Evolutionary conservation across 2,888 invertebrate genomes (phyloP).

Genomic region (Ferdinandea cuprea): DNA sequence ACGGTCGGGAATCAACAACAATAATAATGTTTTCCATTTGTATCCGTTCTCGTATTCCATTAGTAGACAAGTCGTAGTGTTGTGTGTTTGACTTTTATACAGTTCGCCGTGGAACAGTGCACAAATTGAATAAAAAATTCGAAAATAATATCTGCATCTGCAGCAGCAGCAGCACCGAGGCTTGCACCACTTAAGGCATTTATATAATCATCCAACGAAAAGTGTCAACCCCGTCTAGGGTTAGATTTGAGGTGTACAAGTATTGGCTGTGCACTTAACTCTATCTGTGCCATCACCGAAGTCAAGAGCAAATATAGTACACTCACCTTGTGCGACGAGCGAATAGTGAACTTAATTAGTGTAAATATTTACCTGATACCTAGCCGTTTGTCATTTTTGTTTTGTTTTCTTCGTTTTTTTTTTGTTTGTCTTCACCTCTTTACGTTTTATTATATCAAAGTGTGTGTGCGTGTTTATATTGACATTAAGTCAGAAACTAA

Average conservation of each 20-base stretch:
- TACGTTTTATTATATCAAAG: not conserved
- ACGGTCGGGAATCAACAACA: slow-evolving; percentile 71
- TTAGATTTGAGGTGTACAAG: slow-evolving; percentile 2
- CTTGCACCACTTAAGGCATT: slow-evolving; percentile 20
- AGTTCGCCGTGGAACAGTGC: slow-evolving; percentile 33
- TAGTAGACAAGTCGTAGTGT: not conserved
- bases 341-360: slow-evolving; percentile 69
- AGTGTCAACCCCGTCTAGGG: slow-evolving; percentile 31
- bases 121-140: slow-evolving; percentile 38
- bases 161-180: not conserved
- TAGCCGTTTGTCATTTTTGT: slow-evolving; percentile 35
- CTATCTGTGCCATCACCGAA: slow-evolving; percentile 16
- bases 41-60: slow-evolving; percentile 69
- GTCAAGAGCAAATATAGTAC: slow-evolving; percentile 61
- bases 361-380: slow-evolving; percentile 65
- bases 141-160: slow-evolving; percentile 22
- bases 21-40: slow-evolving; percentile 60
- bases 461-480: slow-evolving; percentile 21
- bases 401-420: slow-evolving; percentile 21
- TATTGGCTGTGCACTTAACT: slow-evolving; percentile 5
- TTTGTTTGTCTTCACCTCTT: not conserved
- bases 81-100: slow-evolving; percentile 12
- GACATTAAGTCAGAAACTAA: slow-evolving; percentile 17
- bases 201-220: slow-evolving; percentile 48
- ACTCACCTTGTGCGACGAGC: slow-evolving; percentile 63